A percentile compares a stretch with the other conserved stretches of the same genome.
phyloP scores from a whole-genome alignment of 2,888 invertebrate species.

The Endotricha flammealis region DNA sequence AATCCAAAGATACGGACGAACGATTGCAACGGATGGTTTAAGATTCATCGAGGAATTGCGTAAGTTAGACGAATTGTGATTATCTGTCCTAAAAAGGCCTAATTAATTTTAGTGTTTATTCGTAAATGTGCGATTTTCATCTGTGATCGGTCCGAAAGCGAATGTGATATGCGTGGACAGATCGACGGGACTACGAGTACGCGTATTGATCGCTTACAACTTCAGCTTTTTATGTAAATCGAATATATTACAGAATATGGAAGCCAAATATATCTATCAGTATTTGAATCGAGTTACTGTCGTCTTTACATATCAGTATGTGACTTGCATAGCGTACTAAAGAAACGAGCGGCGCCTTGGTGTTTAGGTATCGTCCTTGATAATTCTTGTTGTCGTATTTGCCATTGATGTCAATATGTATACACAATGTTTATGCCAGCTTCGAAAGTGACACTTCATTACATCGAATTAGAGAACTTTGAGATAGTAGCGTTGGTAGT shows the following conservation, averaged over 20 bases:
- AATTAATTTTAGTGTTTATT: constrained; percentile 74
- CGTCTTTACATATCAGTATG: constrained; percentile 74
- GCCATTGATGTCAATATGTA: constrained; percentile 54
- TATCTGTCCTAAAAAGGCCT: constrained; percentile 77
- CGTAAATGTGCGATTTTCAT: constrained; percentile 59
- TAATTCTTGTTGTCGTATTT: constrained; percentile 57
- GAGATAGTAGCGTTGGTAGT: constrained; percentile 46
- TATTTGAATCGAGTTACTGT: constrained; percentile 66
- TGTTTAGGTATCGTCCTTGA: constrained; percentile 50
- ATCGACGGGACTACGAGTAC: constrained; percentile 23
- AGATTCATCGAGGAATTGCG: constrained; percentile 51
- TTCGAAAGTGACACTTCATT: constrained; percentile 56
- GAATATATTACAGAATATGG: constrained; percentile 34
- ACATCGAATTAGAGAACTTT: constrained; percentile 70
- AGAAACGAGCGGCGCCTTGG: constrained; percentile 51
- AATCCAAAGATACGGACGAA: constrained; percentile 57
- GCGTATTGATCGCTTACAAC: constrained; percentile 43
- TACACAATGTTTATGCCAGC: constrained; percentile 43
- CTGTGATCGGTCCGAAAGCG: constrained; percentile 61
- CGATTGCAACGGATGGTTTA: constrained; percentile 36
- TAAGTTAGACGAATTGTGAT: constrained; percentile 70
- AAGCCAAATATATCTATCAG: constrained; percentile 62
- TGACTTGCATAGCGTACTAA: constrained; percentile 68
- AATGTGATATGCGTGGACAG: constrained; percentile 34
- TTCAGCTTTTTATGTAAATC: constrained; percentile 52